Conservation (phyloP, 2,888 invertebrate species). For the Branchipolynoe longqiensis region DNA sequence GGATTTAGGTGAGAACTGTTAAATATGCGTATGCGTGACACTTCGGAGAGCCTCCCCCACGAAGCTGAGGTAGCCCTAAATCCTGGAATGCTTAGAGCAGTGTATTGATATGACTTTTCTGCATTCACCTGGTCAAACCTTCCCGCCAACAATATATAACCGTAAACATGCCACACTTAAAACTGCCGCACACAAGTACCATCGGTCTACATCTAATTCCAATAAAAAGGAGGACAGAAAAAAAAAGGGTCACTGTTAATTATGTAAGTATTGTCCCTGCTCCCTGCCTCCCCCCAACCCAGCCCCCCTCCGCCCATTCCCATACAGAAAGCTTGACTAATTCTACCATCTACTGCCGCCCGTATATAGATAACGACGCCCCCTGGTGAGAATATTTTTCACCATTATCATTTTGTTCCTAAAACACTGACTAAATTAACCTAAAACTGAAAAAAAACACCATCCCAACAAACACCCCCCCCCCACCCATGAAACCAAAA, state of each 20-base stretch:
- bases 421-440: too few species aligned
- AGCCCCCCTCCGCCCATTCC: too few species aligned
- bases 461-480: too few species aligned
- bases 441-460: too few species aligned
- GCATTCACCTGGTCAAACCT: neutral
- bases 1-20: neutral
- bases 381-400: too few species aligned
- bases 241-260: too few species aligned
- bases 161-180: neutral
- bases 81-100: constrained; percentile 37
- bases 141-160: neutral
- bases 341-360: too few species aligned
- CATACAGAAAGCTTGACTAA: too few species aligned
- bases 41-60: neutral
- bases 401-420: too few species aligned
- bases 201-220: neutral
- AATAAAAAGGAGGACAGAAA: too few species aligned
- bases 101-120: constrained; percentile 34
- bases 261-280: neutral
- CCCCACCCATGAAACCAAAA: too few species aligned
- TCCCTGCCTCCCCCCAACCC: neutral
- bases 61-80: constrained; percentile 8
- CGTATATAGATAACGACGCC: too few species aligned
- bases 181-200: neutral
- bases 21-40: neutral